A percentile compares a stretch with the other conserved stretches of the same genome.
Conservation (phyloP, 2,888 invertebrate genomes). For the Chloroclystis v-ata region DNA sequence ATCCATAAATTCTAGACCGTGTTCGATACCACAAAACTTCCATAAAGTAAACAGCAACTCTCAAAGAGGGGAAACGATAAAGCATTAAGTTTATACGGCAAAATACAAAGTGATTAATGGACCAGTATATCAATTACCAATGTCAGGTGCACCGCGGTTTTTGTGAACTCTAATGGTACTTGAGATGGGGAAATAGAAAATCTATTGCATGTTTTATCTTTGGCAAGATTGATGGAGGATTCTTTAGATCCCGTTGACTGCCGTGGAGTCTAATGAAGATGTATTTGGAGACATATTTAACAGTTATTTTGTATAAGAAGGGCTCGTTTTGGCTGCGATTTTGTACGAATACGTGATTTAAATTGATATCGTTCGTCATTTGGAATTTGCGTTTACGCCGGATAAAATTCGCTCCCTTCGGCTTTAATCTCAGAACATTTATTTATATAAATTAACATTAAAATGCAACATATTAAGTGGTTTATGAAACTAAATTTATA, state of each 20-base stretch:
- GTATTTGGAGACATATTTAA: not conserved
- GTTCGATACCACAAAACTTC: no score
- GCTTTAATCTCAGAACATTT: no score
- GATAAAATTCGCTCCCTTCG: no score
- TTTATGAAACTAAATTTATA: no score
- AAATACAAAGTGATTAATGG: conserved; percentile 64
- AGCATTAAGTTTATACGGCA: conserved; percentile 41
- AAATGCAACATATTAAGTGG: no score
- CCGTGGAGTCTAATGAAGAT: not conserved
- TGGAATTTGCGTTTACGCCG: no score
- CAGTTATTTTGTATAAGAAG: not conserved
- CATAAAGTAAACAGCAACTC: not conserved
- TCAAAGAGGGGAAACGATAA: conserved; percentile 23
- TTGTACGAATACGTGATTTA: not conserved
- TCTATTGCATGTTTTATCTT: conserved; percentile 46
- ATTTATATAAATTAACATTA: no score
- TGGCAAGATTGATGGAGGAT: conserved; percentile 37
- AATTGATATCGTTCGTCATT: no score
- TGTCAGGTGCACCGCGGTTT: conserved; percentile 67
- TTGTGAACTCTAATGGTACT: conserved; percentile 50
- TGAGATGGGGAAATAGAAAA: conserved; percentile 35
- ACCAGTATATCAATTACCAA: conserved; percentile 66
- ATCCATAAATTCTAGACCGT: no score
- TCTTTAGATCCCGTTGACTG: conserved; percentile 18
- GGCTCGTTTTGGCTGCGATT: not conserved